Evolutionary conservation across 2,113 vertebrate species (phyloP).

Genomic region (Caretta caretta): DNA sequence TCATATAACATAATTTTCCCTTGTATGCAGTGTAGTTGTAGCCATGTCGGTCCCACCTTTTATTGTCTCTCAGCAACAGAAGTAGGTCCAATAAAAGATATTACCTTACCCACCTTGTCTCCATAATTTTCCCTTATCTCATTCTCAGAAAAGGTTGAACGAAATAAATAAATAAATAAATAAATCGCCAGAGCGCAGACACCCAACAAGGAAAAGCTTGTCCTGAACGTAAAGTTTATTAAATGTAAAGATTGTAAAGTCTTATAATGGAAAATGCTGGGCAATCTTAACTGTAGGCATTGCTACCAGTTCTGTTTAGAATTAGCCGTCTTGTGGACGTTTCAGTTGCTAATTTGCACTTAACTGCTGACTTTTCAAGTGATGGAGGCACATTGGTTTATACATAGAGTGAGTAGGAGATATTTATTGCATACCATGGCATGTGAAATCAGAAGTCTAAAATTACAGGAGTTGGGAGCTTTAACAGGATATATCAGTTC

Average conservation of each 20-base stretch:
- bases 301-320: background rate
- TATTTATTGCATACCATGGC: background rate
- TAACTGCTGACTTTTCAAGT: background rate
- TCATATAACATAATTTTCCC: background rate
- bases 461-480: background rate
- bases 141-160: background rate
- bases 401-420: background rate
- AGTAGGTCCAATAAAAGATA: background rate
- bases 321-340: background rate
- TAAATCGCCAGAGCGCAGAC: background rate
- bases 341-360: background rate
- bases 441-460: background rate
- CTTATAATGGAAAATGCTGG: background rate
- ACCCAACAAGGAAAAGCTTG: constrained; percentile 7
- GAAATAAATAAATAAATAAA: fast-evolving
- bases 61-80: background rate
- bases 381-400: background rate
- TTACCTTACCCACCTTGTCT: background rate
- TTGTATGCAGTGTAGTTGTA: background rate
- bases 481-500: background rate
- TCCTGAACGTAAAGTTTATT: background rate
- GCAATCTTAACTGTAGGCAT: background rate
- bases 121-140: background rate
- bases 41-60: background rate
- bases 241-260: background rate